Conservation (phyloP, 2,113 vertebrate species). For the Grantiella picta region DNA sequence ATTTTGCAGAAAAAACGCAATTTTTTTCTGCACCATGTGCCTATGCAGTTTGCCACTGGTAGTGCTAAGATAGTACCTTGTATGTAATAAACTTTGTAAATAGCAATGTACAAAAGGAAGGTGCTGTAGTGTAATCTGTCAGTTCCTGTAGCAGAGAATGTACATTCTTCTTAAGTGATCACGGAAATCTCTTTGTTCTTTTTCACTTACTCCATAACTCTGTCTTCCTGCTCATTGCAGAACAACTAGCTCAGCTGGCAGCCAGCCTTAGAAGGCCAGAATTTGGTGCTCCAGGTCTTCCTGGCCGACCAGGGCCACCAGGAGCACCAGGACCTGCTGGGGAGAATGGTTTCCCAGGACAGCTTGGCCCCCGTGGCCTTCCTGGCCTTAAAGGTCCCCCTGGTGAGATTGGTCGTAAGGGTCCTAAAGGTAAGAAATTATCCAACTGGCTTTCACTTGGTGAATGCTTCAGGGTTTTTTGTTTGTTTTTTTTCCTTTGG, state of each 20-base stretch:
- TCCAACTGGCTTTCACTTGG: background rate
- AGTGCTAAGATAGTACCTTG: background rate
- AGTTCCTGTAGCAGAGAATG: background rate
- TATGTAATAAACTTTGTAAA: background rate
- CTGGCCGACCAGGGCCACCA: conserved; percentile 88
- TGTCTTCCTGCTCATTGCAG: conserved; percentile 67
- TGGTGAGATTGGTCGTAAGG: conserved; percentile 83
- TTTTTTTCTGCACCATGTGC: background rate
- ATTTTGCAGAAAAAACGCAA: background rate
- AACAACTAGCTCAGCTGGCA: conserved; percentile 92
- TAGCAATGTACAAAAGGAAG: background rate
- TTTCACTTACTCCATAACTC: background rate
- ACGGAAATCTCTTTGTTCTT: background rate
- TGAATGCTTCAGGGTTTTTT: background rate
- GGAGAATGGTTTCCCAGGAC: conserved; percentile 92
- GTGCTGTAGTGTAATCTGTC: too few species aligned
- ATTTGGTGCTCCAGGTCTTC: conserved; percentile 86
- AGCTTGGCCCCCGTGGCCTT: conserved; percentile 87
- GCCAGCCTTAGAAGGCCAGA: conserved; percentile 93
- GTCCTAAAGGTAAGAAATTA: conserved; percentile 86
- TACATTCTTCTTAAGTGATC: background rate
- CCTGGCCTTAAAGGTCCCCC: conserved; percentile 94
- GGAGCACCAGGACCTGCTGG: conserved; percentile 85
- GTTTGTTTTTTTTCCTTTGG: too few species aligned
- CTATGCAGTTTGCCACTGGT: background rate